Evolutionary conservation across 2,113 vertebrate genomes (phyloP).

Genomic region (Apeltes quadracus): DNA sequence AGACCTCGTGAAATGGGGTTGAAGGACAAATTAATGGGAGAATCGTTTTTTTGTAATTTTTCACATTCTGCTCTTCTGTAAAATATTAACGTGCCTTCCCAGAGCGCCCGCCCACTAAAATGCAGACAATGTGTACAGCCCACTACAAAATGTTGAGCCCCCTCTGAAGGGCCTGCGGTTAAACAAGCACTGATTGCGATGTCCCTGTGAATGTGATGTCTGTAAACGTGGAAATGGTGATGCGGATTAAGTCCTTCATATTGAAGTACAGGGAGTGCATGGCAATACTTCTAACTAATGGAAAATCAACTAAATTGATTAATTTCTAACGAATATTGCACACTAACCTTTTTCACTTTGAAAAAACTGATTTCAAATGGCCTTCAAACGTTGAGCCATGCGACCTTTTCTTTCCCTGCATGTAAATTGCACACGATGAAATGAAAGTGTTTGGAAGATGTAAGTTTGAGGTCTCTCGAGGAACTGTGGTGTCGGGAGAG

Average conservation of each 20-base stretch:
- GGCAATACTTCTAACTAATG: conserved; percentile 18
- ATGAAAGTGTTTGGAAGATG: conserved; percentile 22
- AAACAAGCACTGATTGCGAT: conserved; percentile 53
- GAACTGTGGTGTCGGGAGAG: conserved; percentile 48
- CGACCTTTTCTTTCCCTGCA: conserved; percentile 47
- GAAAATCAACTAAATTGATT: conserved; percentile 40
- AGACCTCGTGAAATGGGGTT: conserved; percentile 17
- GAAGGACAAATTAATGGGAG: not conserved
- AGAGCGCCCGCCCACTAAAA: conserved; percentile 48
- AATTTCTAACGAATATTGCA: conserved; percentile 44
- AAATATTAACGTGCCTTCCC: conserved; percentile 57
- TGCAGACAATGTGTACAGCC: conserved; percentile 13
- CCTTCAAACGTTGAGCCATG: conserved; percentile 19
- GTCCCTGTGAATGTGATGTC: conserved; percentile 44
- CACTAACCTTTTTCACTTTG: conserved; percentile 48
- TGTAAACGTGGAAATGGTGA: conserved; percentile 17
- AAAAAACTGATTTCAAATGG: conserved; percentile 22
- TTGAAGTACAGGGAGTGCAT: conserved; percentile 62
- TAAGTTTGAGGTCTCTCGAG: conserved; percentile 14
- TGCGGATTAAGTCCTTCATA: conserved; percentile 73
- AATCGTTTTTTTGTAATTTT: not conserved
- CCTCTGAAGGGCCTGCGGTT: conserved; percentile 10
- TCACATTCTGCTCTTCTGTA: conserved; percentile 29
- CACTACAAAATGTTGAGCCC: conserved; percentile 13
- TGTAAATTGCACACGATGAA: conserved; percentile 46